These are phyloP conservation scores for Allophyes oxyacanthae DNA, from an alignment of 2,888 invertebrate genomes.

Conservation along the genomic window DNA sequence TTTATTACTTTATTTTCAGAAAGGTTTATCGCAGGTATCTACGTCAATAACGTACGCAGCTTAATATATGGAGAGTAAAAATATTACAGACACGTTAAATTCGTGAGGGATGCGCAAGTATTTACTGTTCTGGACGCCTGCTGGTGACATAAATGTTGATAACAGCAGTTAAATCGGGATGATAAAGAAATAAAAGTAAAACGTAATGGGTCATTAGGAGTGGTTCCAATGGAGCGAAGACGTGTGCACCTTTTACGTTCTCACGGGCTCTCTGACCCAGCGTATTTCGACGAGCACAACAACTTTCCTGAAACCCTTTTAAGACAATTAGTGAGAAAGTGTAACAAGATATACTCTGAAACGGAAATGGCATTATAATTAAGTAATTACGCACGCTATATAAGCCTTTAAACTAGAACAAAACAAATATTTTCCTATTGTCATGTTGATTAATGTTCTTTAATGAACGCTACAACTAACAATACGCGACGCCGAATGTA, in stretches of 20 bases:
- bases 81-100: conserved; percentile 69
- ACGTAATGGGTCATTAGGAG: conserved; percentile 75
- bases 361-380: conserved; percentile 42
- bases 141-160: conserved; percentile 76
- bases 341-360: conserved; percentile 61
- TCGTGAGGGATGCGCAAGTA: conserved; percentile 62
- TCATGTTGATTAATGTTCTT: conserved; percentile 31
- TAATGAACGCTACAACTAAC: conserved; percentile 39
- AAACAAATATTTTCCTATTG: conserved; percentile 22
- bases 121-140: conserved; percentile 70
- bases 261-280: conserved; percentile 70
- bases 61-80: conserved; percentile 65
- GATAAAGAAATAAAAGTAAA: conserved; percentile 76
- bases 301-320: conserved; percentile 71
- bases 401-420: conserved; percentile 6
- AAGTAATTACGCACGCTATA: conserved; percentile 26
- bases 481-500: conserved; percentile 32
- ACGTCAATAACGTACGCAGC: conserved; percentile 56
- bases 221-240: conserved; percentile 68
- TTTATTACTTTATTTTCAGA: conserved; percentile 12
- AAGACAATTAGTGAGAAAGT: conserved; percentile 62
- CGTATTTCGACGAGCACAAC: conserved; percentile 71
- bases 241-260: conserved; percentile 77
- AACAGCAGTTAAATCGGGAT: conserved; percentile 72
- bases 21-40: conserved; percentile 40